Conservation (phyloP, 2,797 vertebrate species). For the Notolepis coatsorum region DNA sequence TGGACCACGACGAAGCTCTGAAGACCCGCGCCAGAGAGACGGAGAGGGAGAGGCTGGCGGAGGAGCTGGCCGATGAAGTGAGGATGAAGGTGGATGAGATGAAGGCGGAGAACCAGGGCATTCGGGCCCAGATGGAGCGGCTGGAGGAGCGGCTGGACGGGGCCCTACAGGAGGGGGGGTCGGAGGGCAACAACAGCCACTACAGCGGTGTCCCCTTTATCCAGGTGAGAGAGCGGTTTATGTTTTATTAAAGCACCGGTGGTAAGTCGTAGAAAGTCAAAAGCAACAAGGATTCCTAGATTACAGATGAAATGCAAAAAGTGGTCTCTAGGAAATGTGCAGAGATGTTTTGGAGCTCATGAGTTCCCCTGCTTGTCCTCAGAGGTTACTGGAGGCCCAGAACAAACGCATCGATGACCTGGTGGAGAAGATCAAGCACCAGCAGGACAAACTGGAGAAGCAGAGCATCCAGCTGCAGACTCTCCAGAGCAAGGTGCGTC, state of each 20-base stretch:
- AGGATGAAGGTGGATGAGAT: conserved; percentile 72
- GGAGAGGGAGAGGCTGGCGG: conserved; percentile 50
- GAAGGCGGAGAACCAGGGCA: conserved; percentile 67
- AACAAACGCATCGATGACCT: conserved; percentile 88
- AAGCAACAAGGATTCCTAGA: neutral
- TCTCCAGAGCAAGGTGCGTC: conserved; percentile 88
- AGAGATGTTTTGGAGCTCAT: conserved; percentile 11
- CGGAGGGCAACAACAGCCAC: conserved; percentile 66
- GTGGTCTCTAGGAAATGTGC: neutral
- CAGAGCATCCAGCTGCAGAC: conserved; percentile 89
- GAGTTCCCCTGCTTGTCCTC: neutral
- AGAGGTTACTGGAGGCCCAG: conserved; percentile 88
- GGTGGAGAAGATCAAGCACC: conserved; percentile 90
- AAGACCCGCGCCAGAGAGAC: conserved; percentile 48
- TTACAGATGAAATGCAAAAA: neutral
- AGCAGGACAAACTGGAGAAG: conserved; percentile 94
- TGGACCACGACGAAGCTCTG: conserved; percentile 55
- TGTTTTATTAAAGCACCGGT: too few species aligned
- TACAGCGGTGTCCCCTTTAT: conserved; percentile 69
- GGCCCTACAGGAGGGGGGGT: conserved; percentile 61
- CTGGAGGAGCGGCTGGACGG: conserved; percentile 79
- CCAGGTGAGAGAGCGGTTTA: conserved; percentile 85
- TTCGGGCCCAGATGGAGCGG: conserved; percentile 76
- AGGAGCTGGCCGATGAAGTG: conserved; percentile 66
- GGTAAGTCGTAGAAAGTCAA: too few species aligned